phyloP scores from a whole-genome alignment of 2,113 vertebrate genomes.

The Myiozetetes cayanensis region DNA sequence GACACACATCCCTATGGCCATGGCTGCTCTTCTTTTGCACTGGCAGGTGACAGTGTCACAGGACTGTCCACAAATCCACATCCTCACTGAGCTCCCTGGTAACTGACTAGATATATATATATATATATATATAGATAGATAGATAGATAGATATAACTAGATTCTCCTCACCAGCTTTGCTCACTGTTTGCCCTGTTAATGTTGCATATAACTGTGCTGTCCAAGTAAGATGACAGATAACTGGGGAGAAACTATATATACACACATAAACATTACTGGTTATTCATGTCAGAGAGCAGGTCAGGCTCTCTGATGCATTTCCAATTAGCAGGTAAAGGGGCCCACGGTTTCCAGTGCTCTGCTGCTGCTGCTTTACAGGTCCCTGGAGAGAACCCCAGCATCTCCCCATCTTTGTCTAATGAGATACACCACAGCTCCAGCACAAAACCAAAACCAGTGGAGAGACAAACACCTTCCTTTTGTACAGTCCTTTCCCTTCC shows the following conservation, averaged over 20 bases:
- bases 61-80: not conserved
- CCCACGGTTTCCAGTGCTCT: not conserved
- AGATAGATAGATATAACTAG: too few species aligned
- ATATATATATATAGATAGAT: not conserved
- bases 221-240: not conserved
- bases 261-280: not conserved
- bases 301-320: not conserved
- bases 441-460: not conserved
- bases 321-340: not conserved
- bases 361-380: not conserved
- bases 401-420: not conserved
- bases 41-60: not conserved
- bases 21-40: not conserved
- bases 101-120: not conserved
- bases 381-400: not conserved
- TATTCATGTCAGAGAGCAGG: not conserved
- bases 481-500: not conserved
- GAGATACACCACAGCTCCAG: not conserved
- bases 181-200: not conserved
- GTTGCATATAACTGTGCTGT: not conserved
- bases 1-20: not conserved
- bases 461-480: not conserved
- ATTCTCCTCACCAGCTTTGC: not conserved
- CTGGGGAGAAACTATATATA: not conserved
- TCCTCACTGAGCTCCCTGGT: not conserved